Evolutionary conservation across 2,888 invertebrate genomes (phyloP).

Genomic region (Homarus gammarus): DNA sequence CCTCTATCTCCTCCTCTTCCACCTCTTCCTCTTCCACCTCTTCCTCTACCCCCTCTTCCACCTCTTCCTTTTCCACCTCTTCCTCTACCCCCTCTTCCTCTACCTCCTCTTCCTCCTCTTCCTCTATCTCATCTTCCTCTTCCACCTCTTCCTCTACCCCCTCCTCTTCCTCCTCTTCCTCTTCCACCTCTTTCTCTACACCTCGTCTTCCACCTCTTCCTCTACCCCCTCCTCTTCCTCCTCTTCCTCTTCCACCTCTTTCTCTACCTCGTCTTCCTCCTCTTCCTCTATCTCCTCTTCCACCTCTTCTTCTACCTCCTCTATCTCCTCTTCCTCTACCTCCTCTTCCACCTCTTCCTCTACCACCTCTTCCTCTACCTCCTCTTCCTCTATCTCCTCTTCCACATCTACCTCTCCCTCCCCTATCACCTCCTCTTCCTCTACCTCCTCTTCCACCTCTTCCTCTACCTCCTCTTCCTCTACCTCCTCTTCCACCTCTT

Average conservation of each 20-base stretch:
- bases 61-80: too few relatives aligned
- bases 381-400: too few relatives aligned
- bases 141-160: not conserved
- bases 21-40: not conserved
- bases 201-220: conserved; percentile 3
- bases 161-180: too few relatives aligned
- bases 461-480: conserved; percentile 15
- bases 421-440: not conserved
- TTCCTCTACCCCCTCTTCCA: not conserved
- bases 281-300: too few relatives aligned
- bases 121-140: too few relatives aligned
- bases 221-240: not conserved
- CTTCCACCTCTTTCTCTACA: not conserved
- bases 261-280: not conserved
- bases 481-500: not conserved
- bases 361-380: not conserved
- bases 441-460: not conserved
- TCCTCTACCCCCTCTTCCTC: not conserved
- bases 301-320: too few relatives aligned
- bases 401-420: not conserved
- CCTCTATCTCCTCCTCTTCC: not conserved
- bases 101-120: not conserved
- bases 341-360: not conserved
- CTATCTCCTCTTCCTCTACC: too few relatives aligned
- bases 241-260: not conserved